These are phyloP conservation scores for Whitmania pigra DNA, from an alignment of 1,140 invertebrate genomes.

Conservation along the genomic window DNA sequence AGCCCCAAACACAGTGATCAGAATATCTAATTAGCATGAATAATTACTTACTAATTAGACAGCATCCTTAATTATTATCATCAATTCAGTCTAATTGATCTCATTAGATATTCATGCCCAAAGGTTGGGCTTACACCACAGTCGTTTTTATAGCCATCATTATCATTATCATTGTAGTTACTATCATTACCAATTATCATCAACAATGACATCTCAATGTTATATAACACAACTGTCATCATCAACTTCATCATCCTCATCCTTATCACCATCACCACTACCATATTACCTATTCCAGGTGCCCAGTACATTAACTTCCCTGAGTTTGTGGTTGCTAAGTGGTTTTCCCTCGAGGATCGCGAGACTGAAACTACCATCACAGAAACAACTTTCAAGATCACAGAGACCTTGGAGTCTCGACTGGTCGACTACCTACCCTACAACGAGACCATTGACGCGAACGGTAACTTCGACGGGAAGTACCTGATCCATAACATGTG, in stretches of 20 bases:
- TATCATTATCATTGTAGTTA: too few species aligned
- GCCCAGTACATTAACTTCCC: not conserved
- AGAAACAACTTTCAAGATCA: slow-evolving; percentile 24
- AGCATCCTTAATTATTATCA: too few species aligned
- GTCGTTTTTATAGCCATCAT: not conserved
- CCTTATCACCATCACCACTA: not conserved
- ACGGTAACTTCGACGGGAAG: slow-evolving; percentile 16
- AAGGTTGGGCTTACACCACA: not conserved
- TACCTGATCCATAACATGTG: slow-evolving; percentile 1
- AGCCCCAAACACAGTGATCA: too few species aligned
- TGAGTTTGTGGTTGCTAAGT: slow-evolving; percentile 30
- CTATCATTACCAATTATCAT: too few species aligned
- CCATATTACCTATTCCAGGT: not conserved
- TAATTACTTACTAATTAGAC: too few species aligned
- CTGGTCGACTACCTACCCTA: not conserved
- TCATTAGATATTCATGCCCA: too few species aligned
- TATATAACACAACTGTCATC: too few species aligned
- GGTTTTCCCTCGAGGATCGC: slow-evolving; percentile 28
- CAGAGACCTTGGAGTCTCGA: slow-evolving; percentile 10
- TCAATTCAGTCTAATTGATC: too few species aligned
- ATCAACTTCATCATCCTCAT: not conserved
- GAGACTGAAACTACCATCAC: slow-evolving; percentile 22
- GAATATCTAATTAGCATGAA: too few species aligned
- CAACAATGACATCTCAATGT: too few species aligned
- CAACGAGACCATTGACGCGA: slow-evolving; percentile 15